Conservation (phyloP, 2,113 vertebrate genomes). For the Vulpes lagopus region DNA sequence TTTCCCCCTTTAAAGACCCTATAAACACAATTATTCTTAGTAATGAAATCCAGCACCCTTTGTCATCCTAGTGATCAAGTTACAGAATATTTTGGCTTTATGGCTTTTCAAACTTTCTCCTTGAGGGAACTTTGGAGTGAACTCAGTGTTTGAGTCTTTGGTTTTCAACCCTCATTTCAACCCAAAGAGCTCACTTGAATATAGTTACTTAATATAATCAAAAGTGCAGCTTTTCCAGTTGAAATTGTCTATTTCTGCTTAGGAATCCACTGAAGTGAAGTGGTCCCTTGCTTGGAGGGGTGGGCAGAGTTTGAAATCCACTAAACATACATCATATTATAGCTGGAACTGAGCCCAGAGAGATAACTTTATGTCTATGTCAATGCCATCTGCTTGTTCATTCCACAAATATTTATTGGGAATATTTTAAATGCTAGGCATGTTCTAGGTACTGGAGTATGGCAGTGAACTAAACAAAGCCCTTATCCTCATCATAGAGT, state of each 20-base stretch:
- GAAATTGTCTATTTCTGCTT: slow-evolving; percentile 40
- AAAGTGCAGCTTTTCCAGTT: slow-evolving; percentile 18
- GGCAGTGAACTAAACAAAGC: background rate
- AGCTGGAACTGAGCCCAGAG: background rate
- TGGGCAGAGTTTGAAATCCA: background rate
- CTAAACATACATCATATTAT: background rate
- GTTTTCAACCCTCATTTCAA: slow-evolving; percentile 9
- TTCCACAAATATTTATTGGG: background rate
- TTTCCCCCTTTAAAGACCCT: background rate
- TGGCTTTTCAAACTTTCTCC: slow-evolving; percentile 40
- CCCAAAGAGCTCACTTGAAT: slow-evolving; percentile 29
- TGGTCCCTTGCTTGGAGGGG: background rate
- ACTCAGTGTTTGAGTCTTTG: background rate
- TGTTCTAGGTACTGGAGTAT: background rate
- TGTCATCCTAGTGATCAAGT: background rate
- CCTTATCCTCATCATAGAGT: background rate
- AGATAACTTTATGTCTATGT: background rate
- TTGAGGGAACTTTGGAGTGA: background rate
- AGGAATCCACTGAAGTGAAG: slow-evolving; percentile 4
- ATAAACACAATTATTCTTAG: slow-evolving; percentile 5
- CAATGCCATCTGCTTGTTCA: background rate
- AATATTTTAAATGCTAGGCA: background rate
- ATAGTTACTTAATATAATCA: slow-evolving; percentile 37
- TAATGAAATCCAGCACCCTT: background rate
- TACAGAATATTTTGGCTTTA: background rate